Conservation (phyloP, 2,888 invertebrate species). For the Sinodicranocentrus sp. region DNA sequence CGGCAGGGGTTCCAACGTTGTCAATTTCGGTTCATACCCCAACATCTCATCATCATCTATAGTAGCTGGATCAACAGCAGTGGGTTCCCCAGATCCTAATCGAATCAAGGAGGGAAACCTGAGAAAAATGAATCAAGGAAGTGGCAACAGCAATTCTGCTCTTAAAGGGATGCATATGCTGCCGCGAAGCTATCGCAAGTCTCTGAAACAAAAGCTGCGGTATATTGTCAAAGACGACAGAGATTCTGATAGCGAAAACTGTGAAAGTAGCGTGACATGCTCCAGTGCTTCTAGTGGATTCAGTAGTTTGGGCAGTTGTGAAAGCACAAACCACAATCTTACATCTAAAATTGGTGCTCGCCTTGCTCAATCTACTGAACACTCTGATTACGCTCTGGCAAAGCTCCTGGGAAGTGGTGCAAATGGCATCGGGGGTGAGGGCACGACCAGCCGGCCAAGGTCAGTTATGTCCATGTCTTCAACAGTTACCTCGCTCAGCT, state of each 20-base stretch:
- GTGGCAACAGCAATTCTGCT: conserved; percentile 68
- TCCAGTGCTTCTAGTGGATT: conserved; percentile 75
- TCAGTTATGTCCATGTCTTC: conserved; percentile 82
- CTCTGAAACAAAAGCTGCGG: conserved; percentile 78
- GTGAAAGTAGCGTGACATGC: conserved; percentile 74
- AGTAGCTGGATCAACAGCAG: conserved; percentile 51
- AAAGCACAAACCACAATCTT: conserved; percentile 74
- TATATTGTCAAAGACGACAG: conserved; percentile 77
- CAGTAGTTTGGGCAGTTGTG: conserved; percentile 75
- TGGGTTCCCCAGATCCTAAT: conserved; percentile 64
- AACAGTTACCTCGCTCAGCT: conserved; percentile 77
- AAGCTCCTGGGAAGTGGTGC: conserved; percentile 81
- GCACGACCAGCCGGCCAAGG: conserved; percentile 77
- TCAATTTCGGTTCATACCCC: conserved; percentile 74
- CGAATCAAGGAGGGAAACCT: conserved; percentile 65
- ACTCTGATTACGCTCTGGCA: conserved; percentile 90
- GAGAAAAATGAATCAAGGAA: conserved; percentile 76
- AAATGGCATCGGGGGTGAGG: conserved; percentile 78
- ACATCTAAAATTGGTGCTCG: conserved; percentile 81
- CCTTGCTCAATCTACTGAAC: conserved; percentile 82
- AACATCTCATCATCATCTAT: conserved; percentile 69
- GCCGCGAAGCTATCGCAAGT: conserved; percentile 78
- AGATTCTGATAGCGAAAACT: conserved; percentile 76
- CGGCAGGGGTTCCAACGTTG: conserved; percentile 43
- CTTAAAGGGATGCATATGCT: conserved; percentile 57